Conservation (phyloP, 2,113 vertebrate genomes). For the Otus sunia region DNA sequence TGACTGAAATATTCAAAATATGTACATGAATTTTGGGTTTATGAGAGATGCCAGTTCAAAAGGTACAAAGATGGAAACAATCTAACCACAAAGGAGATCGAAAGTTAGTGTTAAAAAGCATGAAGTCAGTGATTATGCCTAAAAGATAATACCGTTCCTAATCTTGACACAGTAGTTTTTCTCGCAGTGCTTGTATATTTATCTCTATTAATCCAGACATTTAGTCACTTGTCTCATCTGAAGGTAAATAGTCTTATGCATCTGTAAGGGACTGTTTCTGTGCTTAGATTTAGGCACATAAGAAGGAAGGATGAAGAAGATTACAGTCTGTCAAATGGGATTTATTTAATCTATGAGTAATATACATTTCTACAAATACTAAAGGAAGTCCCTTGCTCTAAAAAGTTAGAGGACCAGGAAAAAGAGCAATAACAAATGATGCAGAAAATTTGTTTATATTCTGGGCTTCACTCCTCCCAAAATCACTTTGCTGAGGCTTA, state of each 20-base stretch:
- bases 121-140: neutral
- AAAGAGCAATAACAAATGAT: neutral
- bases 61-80: neutral
- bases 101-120: neutral
- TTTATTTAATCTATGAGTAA: neutral
- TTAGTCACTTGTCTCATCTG: neutral
- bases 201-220: neutral
- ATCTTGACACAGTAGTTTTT: neutral
- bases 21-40: neutral
- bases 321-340: neutral
- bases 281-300: neutral
- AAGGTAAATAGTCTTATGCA: neutral
- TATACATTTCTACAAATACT: neutral
- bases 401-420: neutral
- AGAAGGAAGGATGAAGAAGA: neutral
- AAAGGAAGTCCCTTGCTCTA: neutral
- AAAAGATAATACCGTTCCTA: neutral
- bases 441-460: neutral
- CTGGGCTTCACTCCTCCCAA: neutral
- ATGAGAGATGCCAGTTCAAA: neutral
- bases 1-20: neutral
- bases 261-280: neutral
- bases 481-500: conserved; percentile 11
- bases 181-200: neutral
- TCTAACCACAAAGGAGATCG: neutral